Conservation (phyloP, 1,140 invertebrate genomes). For the Venustaconcha ellipsiformis region DNA sequence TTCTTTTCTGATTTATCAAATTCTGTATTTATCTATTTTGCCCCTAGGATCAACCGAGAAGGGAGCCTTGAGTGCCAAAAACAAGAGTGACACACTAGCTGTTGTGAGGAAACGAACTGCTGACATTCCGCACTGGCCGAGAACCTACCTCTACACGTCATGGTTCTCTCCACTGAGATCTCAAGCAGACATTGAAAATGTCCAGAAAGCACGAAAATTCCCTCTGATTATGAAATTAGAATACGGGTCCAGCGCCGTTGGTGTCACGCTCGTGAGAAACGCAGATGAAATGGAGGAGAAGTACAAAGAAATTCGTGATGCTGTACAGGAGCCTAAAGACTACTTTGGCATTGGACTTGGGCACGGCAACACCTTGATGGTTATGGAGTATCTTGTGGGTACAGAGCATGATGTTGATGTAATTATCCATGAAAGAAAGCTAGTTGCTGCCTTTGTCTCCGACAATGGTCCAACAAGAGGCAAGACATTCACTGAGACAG, state of each 20-base stretch:
- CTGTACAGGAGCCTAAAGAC: conserved; percentile 29
- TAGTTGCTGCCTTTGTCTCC: conserved; percentile 47
- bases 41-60: conserved; percentile 10
- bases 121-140: conserved; percentile 43
- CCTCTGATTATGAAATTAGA: conserved; percentile 49
- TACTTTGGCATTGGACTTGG: conserved; percentile 44
- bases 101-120: conserved; percentile 10
- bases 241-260: conserved; percentile 49
- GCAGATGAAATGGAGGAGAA: conserved; percentile 26
- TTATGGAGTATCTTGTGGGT: conserved; percentile 40
- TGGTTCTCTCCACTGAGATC: conserved; percentile 19
- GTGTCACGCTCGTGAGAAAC: conserved; percentile 37
- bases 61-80: conserved; percentile 41
- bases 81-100: conserved; percentile 43
- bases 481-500: conserved; percentile 36
- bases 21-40: too few species aligned
- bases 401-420: conserved; percentile 53
- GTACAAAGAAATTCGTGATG: conserved; percentile 24
- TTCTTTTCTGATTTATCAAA: too few species aligned
- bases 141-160: conserved; percentile 35
- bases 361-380: conserved; percentile 36
- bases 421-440: conserved; percentile 38
- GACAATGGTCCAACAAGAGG: conserved; percentile 49
- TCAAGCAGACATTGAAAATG: conserved; percentile 16
- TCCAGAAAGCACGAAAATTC: background rate